A percentile compares a stretch with the other conserved stretches of the same genome.
These are phyloP conservation scores for Vireo altiloquus DNA, from an alignment of 2,113 vertebrate species.

Conservation along the genomic window DNA sequence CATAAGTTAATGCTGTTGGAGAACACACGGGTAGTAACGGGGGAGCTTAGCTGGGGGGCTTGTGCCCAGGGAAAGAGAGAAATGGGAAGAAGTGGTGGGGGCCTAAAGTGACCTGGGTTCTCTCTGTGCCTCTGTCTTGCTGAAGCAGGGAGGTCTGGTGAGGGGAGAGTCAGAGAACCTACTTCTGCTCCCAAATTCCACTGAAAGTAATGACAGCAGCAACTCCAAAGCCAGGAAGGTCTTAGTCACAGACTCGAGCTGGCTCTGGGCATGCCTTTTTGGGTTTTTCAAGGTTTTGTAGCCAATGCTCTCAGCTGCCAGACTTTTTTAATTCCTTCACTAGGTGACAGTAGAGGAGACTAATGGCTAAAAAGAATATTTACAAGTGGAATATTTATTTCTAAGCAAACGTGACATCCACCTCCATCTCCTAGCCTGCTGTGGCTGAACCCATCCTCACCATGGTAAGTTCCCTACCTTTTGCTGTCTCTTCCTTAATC, in stretches of 20 bases:
- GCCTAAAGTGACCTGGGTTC: neutral
- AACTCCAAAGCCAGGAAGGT: neutral
- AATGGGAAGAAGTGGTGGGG: neutral
- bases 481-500: neutral
- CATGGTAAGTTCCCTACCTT: neutral
- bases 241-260: neutral
- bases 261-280: neutral
- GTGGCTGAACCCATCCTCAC: neutral
- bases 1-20: slow-evolving; percentile 14
- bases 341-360: neutral
- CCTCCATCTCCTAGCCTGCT: neutral
- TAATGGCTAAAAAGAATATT: neutral
- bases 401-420: neutral
- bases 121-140: neutral
- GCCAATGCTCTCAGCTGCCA: neutral
- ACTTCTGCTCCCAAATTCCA: neutral
- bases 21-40: neutral
- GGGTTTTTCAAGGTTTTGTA: neutral
- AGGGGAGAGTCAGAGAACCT: neutral
- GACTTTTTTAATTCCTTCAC: neutral
- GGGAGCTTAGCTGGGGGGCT: neutral
- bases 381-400: neutral
- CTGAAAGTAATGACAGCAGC: neutral
- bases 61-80: neutral
- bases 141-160: neutral